These are phyloP conservation scores for Elgaria multicarinata DNA, from an alignment of 2,113 vertebrate genomes.

Conservation along the genomic window DNA sequence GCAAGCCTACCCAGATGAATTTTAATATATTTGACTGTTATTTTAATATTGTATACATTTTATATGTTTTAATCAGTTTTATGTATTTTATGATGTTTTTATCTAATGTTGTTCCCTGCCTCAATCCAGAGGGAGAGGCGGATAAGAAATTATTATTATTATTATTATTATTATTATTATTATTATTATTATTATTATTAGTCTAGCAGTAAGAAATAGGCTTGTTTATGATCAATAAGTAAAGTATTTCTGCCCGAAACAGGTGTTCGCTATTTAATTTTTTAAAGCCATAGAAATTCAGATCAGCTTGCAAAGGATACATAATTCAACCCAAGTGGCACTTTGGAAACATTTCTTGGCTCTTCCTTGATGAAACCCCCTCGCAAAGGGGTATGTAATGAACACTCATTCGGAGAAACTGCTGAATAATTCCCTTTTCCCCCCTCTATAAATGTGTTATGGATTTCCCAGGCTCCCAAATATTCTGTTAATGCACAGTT, in stretches of 20 bases:
- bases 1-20: too few relatives aligned
- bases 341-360: background rate
- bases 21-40: too few relatives aligned
- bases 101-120: too few relatives aligned
- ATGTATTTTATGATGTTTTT: too few relatives aligned
- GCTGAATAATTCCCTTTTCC: slow-evolving; percentile 57
- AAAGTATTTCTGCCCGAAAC: slow-evolving; percentile 9
- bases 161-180: too few relatives aligned
- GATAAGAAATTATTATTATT: too few relatives aligned
- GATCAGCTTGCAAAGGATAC: background rate
- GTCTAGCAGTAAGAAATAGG: background rate
- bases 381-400: slow-evolving; percentile 24
- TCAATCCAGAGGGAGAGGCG: too few relatives aligned
- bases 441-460: slow-evolving; percentile 12
- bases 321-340: background rate
- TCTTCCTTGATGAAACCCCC: background rate
- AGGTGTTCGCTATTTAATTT: background rate
- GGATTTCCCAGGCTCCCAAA: slow-evolving; percentile 41
- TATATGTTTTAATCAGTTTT: too few relatives aligned
- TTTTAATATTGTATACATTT: too few relatives aligned
- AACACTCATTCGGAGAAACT: slow-evolving; percentile 5
- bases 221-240: background rate
- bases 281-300: background rate
- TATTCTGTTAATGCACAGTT: slow-evolving; percentile 15
- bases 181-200: too few relatives aligned